Conservation (phyloP, 2,797 vertebrate genomes). For the Micropoecilia bifurca region DNA sequence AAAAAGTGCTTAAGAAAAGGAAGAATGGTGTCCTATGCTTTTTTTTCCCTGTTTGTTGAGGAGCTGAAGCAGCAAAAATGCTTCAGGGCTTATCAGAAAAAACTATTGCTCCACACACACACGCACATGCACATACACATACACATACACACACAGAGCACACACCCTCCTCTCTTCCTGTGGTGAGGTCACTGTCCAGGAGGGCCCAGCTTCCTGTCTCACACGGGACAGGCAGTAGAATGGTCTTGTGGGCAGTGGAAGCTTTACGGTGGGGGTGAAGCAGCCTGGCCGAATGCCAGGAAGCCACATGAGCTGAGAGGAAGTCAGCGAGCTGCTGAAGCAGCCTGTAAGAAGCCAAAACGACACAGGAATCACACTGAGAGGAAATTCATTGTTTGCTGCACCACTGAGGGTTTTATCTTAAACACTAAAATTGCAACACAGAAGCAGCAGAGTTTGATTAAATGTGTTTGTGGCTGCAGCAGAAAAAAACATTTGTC, state of each 20-base stretch:
- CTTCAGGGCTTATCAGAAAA: background rate
- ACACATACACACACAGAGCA: conserved; percentile 13
- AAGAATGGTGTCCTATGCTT: conserved; percentile 21
- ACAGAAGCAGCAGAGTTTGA: conserved; percentile 3
- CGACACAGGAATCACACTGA: conserved; percentile 24
- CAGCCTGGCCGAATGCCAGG: conserved; percentile 53
- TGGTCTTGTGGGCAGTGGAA: conserved; percentile 40
- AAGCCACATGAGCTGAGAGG: conserved; percentile 58
- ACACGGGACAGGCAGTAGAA: conserved; percentile 71
- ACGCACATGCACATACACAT: conserved; percentile 7
- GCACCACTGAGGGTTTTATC: background rate
- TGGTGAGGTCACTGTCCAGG: conserved; percentile 72
- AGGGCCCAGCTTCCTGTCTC: conserved; percentile 77
- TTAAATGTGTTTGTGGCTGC: conserved; percentile 26
- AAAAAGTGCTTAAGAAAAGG: conserved; percentile 72
- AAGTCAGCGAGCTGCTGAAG: conserved; percentile 34
- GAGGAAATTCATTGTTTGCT: conserved; percentile 60
- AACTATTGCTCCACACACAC: too few species aligned
- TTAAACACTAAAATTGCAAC: background rate
- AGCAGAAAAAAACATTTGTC: conserved; percentile 14
- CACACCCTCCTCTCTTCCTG: conserved; percentile 68
- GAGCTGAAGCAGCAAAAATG: background rate
- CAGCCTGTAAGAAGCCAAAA: conserved; percentile 25
- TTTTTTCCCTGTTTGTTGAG: background rate
- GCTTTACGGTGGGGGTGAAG: background rate